These are phyloP conservation scores for Prosapia bicincta DNA, from an alignment of 2,888 invertebrate species.

Conservation along the genomic window DNA sequence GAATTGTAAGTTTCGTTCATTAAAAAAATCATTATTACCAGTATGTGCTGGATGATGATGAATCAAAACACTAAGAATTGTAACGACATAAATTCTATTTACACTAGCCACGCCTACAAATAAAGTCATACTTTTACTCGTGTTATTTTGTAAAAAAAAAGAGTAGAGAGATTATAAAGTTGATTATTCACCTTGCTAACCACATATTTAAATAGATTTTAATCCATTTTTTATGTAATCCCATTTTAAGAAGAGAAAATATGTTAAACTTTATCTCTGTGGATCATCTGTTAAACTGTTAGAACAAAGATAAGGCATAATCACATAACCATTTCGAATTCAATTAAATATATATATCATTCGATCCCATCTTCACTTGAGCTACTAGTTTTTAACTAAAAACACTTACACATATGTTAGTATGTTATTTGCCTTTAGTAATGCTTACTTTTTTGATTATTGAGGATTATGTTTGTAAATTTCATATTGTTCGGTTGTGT, in stretches of 20 bases:
- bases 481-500: no score
- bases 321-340: no score
- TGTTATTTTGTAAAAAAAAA: neutral
- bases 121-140: neutral
- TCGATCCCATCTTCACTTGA: no score
- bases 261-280: neutral
- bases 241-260: neutral
- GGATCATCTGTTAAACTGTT: neutral
- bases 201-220: neutral
- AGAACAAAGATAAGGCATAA: neutral
- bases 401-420: no score
- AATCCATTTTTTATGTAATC: no score
- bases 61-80: neutral
- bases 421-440: no score
- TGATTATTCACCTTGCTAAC: neutral
- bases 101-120: neutral
- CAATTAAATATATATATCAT: no score
- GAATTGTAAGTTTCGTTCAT: no score
- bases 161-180: neutral
- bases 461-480: no score
- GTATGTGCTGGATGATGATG: neutral
- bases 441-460: no score
- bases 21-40: neutral
- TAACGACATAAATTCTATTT: neutral
- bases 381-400: no score